Percentiles rank a stretch among this genome's conserved stretches.
phyloP scores from a whole-genome alignment of 2,113 vertebrate species.

The Amphiprion ocellaris region DNA sequence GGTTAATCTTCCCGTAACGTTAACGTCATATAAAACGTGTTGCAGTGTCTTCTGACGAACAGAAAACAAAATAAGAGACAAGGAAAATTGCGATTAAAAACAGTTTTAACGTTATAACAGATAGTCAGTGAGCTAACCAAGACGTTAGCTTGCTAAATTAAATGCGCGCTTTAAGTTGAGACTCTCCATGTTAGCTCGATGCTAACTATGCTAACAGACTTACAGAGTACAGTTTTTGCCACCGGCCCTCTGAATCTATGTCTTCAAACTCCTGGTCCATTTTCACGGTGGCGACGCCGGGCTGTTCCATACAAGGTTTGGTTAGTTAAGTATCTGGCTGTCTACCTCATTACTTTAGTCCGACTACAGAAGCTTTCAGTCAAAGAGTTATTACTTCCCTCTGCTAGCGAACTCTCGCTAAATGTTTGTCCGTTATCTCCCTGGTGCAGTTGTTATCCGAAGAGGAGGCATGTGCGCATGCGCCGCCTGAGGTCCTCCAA shows the following conservation, averaged over 20 bases:
- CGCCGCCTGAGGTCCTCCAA: slow-evolving; percentile 6
- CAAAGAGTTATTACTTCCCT: slow-evolving; percentile 12
- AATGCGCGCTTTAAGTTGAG: slow-evolving; percentile 42
- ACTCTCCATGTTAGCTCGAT: slow-evolving; percentile 57
- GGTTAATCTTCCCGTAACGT: slow-evolving; percentile 4
- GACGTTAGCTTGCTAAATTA: slow-evolving; percentile 22
- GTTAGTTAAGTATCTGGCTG: slow-evolving; percentile 5
- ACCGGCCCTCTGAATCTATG: slow-evolving; percentile 89
- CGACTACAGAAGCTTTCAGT: slow-evolving; percentile 20
- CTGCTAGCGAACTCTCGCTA: slow-evolving; percentile 16
- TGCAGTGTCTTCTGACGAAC: background rate
- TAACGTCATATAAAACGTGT: background rate
- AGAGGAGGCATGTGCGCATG: slow-evolving; percentile 55
- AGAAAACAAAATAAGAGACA: background rate
- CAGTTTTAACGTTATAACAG: background rate
- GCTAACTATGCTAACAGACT: slow-evolving; percentile 81
- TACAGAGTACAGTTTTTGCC: slow-evolving; percentile 93
- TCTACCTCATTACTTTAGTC: slow-evolving; percentile 79
- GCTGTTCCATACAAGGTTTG: slow-evolving; percentile 22
- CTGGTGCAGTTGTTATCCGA: slow-evolving; percentile 48
- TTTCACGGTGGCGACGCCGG: slow-evolving; percentile 49
- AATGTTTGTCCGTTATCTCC: slow-evolving; percentile 59
- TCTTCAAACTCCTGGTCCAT: slow-evolving; percentile 92
- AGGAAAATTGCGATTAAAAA: background rate
- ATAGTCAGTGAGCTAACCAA: background rate